Evolutionary conservation across 1,140 invertebrate genomes (phyloP), one percentile per base, ranked within the genome.

Genomic region (Drosophila nebulosa): DNA sequence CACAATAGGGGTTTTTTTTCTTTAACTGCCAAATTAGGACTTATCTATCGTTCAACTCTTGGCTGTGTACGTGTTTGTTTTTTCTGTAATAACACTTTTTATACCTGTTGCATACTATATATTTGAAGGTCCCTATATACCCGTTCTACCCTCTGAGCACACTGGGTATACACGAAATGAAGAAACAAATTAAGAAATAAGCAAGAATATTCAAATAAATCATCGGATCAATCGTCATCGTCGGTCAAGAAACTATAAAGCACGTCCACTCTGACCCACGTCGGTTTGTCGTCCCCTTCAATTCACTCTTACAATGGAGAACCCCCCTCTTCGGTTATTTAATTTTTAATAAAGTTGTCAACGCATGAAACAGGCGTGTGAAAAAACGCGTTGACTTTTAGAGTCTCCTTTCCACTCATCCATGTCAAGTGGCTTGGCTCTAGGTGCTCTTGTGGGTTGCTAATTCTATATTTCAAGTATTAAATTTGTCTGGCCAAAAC

Each of bases 161-260:
- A 10, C 39, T 42, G 39, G 39, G 51, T 56, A 32, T 26, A 9
- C 59, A 63, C 64, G 60, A 18, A 52, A 52, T 16, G 32, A 62
- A 12, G 4, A 26, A 10, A 42, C 27, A 32, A 27, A 27, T 62
- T 50, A 30, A 71, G 71, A 84, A 78, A 74, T 84, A 73, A 68
- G 68, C 71, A 63, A 79, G 55, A 74, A 74, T 59, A 86, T 71
- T 65, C 74, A 81, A 88, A 88, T 88, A 88, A 86, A 88, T 88
- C 75, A 81, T 79, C 67, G 68, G 88, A 69, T 62, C 39, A 16
- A 70, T 81, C 81, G 76, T 81, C 77, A 73, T 80, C 78, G 69
- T 79, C 75, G 83, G 83, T 86, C 83, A 86, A 86, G 83, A 83
- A 86, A 88, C 83, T 86, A 88, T 86, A 88, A 88, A 86, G 83